Conservation (phyloP, 2,888 invertebrate genomes). For the Acanthoscelides obtectus region DNA sequence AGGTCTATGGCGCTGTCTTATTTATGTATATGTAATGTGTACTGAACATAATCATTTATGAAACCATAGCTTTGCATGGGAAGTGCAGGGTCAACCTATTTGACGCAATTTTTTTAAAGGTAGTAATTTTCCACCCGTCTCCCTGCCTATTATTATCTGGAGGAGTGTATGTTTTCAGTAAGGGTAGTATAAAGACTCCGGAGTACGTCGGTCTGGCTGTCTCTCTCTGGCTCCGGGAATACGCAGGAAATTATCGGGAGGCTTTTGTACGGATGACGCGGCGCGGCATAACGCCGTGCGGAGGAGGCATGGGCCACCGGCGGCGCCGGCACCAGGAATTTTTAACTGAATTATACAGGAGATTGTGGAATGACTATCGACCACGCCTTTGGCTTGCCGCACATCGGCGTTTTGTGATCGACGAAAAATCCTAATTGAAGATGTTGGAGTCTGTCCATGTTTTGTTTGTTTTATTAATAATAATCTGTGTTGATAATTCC, state of each 20-base stretch:
- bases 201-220: not conserved
- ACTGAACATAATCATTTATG: no score
- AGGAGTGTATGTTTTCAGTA: not conserved
- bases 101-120: no score
- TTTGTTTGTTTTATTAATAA: no score
- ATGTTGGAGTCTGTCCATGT: no score
- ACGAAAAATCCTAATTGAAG: not conserved
- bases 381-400: not conserved
- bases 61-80: no score
- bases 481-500: no score
- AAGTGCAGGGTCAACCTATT: no score
- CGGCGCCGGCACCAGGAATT: not conserved
- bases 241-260: not conserved
- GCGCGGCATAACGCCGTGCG: no score
- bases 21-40: no score
- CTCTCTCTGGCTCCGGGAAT: not conserved
- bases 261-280: not conserved
- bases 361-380: not conserved
- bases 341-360: not conserved
- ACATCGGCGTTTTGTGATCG: not conserved
- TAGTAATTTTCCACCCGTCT: not conserved
- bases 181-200: not conserved
- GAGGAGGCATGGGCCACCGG: no score
- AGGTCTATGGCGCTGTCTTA: no score
- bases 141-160: not conserved